A percentile compares a stretch with the other conserved stretches of the same genome.
These are phyloP conservation scores for Raphicerus campestris DNA, from an alignment of 2,113 vertebrate genomes.

Conservation along the genomic window DNA sequence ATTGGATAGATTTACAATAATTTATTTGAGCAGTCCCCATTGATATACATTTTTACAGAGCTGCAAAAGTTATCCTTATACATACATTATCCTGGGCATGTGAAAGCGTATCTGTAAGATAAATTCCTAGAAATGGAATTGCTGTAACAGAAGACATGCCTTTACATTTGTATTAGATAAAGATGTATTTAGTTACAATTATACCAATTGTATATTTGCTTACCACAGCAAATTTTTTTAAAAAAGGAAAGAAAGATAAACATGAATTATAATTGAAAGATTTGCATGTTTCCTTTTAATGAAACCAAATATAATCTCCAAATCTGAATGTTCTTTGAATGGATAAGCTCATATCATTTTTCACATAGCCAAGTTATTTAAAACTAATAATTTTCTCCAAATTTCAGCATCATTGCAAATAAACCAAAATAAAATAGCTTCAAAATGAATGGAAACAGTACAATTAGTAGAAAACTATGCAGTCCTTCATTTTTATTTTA, in stretches of 20 bases:
- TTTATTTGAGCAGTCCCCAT: neutral
- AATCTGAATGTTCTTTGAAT: neutral
- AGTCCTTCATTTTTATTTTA: neutral
- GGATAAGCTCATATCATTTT: neutral
- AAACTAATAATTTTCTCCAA: neutral
- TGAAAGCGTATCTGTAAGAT: neutral
- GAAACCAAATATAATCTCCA: slow-evolving; percentile 4
- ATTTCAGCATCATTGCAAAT: neutral
- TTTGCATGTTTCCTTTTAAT: neutral
- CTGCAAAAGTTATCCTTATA: neutral
- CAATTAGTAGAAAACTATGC: neutral
- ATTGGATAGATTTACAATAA: neutral
- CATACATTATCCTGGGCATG: neutral
- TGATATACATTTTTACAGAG: neutral
- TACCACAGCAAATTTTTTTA: neutral
- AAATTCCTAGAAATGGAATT: neutral
- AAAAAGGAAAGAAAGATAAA: neutral
- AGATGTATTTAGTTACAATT: neutral
- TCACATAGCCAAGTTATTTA: neutral
- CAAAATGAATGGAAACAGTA: neutral
- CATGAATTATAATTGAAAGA: neutral
- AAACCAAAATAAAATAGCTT: slow-evolving; percentile 34
- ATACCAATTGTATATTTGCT: neutral
- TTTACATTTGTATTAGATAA: neutral
- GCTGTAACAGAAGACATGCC: neutral